Percentiles rank a stretch among this genome's conserved stretches.
Conservation (phyloP, 2,888 invertebrate species). For the Lithophane socia region DNA sequence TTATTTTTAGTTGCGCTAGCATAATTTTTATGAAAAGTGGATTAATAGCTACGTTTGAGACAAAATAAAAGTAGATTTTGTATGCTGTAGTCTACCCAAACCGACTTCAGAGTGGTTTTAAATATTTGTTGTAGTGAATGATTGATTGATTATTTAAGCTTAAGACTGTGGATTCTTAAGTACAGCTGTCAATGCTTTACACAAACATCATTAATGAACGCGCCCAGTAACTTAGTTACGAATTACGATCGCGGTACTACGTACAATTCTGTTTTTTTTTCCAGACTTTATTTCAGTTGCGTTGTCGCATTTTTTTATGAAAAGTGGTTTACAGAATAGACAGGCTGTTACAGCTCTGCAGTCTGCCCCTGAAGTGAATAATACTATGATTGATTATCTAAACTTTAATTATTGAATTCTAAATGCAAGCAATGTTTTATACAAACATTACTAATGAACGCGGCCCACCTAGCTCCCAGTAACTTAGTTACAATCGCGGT, state of each 20-base stretch:
- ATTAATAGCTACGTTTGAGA: not conserved
- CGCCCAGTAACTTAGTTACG: conserved; percentile 21
- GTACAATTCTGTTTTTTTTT: conserved; percentile 62
- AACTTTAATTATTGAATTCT: not conserved
- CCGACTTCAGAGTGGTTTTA: no score
- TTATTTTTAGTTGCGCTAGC: conserved; percentile 24
- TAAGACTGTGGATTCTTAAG: no score
- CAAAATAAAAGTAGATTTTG: no score
- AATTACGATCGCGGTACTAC: not conserved
- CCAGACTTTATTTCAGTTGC: conserved; percentile 36
- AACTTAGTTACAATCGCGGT: conserved; percentile 81
- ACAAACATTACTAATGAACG: conserved; percentile 86
- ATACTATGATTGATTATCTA: not conserved
- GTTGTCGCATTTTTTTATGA: not conserved
- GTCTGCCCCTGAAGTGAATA: not conserved
- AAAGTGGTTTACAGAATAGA: not conserved
- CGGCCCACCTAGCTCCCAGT: conserved; percentile 64
- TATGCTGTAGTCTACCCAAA: no score
- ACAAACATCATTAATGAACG: conserved; percentile 79
- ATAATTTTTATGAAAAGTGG: not conserved
- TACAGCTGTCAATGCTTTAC: no score
- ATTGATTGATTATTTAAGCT: no score
- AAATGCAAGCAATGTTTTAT: conserved; percentile 64
- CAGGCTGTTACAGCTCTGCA: no score
- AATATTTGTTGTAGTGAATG: no score